phyloP scores from a whole-genome alignment of 2,113 vertebrate genomes.

The Perca flavescens region DNA sequence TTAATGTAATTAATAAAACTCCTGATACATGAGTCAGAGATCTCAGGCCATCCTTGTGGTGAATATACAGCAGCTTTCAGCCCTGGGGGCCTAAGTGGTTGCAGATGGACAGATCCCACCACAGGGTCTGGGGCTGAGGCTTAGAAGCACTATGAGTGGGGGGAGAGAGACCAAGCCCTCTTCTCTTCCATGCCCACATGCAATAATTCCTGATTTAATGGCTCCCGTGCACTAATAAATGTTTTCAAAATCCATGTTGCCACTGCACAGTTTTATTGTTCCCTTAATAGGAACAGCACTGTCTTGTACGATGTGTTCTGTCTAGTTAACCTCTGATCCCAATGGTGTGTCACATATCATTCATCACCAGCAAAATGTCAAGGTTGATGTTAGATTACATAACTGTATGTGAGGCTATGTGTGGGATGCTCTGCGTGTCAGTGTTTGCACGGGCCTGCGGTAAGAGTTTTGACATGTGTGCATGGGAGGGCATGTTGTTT shows the following conservation, averaged over 20 bases:
- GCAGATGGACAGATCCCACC: constrained; percentile 54
- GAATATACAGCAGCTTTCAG: constrained; percentile 37
- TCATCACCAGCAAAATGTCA: constrained; percentile 70
- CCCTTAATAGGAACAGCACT: not conserved
- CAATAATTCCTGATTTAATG: not conserved
- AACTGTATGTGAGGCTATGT: constrained; percentile 51
- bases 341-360: constrained; percentile 52
- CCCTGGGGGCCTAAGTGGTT: constrained; percentile 35
- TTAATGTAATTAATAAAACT: constrained; percentile 82
- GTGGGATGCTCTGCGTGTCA: constrained; percentile 58
- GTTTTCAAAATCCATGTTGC: not conserved
- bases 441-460: constrained; percentile 54
- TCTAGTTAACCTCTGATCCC: constrained; percentile 61
- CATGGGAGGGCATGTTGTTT: constrained; percentile 28
- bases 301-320: not conserved
- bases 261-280: not conserved
- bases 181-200: not conserved
- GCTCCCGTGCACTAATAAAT: not conserved
- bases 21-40: constrained; percentile 36
- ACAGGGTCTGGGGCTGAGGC: constrained; percentile 13
- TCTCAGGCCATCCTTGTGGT: constrained; percentile 15
- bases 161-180: not conserved
- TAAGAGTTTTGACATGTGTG: constrained; percentile 63
- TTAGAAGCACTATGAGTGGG: constrained; percentile 30
- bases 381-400: constrained; percentile 71